Conservation (phyloP, 2,113 vertebrate genomes). For the human (Homo sapiens) region DNA sequence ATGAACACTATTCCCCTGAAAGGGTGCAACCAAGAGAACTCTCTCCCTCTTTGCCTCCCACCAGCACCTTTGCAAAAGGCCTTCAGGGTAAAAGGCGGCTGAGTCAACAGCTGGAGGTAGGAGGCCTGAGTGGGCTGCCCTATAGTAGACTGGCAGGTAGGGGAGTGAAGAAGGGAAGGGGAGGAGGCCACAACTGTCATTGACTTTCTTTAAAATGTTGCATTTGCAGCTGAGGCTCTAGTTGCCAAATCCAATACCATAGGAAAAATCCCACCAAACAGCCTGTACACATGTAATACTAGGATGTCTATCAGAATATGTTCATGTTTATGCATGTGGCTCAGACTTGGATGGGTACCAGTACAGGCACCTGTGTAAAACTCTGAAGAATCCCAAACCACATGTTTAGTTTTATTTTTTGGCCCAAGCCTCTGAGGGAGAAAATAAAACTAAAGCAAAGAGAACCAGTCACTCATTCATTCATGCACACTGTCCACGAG, state of each 20-base stretch:
- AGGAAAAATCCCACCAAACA: background rate
- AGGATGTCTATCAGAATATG: background rate
- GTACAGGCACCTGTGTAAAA: background rate
- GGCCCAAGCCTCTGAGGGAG: background rate
- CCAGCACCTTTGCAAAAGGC: background rate
- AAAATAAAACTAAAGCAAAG: constrained; percentile 24
- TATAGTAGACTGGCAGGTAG: rapidly evolving
- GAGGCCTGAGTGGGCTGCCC: background rate
- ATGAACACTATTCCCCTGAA: background rate
- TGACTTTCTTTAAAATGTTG: constrained; percentile 8
- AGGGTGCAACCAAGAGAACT: background rate
- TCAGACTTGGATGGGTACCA: background rate
- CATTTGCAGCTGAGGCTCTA: background rate
- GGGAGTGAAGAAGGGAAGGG: background rate
- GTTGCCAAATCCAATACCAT: background rate
- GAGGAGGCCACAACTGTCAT: background rate
- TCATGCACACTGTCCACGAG: background rate
- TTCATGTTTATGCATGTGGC: background rate
- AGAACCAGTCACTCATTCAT: background rate
- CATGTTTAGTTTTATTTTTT: background rate
- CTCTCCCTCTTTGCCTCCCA: no score
- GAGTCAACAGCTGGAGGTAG: background rate
- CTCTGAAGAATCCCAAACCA: background rate
- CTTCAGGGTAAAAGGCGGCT: background rate
- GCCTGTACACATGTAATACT: background rate